Percentiles rank a stretch among this genome's conserved stretches.
phyloP scores from a whole-genome alignment of 2,113 vertebrate genomes.

The Ptilorrhoa leucosticta region DNA sequence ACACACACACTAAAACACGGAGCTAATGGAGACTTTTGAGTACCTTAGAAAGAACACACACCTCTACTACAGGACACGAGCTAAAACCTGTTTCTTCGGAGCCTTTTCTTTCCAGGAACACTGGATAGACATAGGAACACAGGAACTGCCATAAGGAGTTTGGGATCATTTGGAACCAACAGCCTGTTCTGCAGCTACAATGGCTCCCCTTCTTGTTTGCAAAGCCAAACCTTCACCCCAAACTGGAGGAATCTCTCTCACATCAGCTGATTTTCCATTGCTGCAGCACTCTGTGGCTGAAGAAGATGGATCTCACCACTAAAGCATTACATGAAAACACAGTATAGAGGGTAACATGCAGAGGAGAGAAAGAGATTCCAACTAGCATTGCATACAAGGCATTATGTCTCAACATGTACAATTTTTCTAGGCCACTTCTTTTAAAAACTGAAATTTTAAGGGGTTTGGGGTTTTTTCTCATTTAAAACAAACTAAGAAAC shows the following conservation, averaged over 20 bases:
- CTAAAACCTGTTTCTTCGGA: background rate
- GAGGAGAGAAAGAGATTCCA: background rate
- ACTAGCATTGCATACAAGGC: background rate
- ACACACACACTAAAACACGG: background rate
- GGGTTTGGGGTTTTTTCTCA: background rate
- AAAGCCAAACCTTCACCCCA: background rate
- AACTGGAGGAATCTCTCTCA: background rate
- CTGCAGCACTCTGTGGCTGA: background rate
- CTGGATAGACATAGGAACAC: no score
- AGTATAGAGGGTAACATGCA: background rate
- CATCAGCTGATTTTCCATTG: background rate
- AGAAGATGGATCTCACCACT: background rate
- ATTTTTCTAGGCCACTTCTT: background rate
- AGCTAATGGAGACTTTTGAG: background rate
- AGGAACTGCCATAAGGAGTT: background rate
- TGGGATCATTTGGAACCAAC: background rate
- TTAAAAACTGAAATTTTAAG: background rate
- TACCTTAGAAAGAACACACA: background rate
- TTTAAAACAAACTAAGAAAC: background rate
- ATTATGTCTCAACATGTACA: background rate
- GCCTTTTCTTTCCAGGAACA: background rate
- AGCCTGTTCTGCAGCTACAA: background rate
- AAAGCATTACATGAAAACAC: background rate
- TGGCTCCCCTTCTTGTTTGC: background rate
- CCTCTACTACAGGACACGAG: fast-evolving